Evolutionary conservation across 2,797 vertebrate genomes (phyloP), one percentile per base, ranked within the genome.

Genomic region (Gephyroberyx darwinii): DNA sequence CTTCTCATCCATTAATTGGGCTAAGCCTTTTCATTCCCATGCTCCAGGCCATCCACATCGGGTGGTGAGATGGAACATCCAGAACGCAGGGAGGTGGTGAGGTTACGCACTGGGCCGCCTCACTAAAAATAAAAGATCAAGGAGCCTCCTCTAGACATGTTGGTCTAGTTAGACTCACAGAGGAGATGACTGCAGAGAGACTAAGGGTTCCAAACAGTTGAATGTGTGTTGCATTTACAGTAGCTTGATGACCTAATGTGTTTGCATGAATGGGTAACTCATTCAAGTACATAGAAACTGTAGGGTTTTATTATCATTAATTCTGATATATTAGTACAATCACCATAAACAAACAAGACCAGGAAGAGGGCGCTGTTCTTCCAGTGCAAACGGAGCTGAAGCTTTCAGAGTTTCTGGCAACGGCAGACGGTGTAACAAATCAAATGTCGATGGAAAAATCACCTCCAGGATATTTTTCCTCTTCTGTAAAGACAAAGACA

Each of bases 61-160:
- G 37, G 78, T 76, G 77, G 77, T 63, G 56, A 72, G 82, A 69
- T 81, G 71, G 67, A 63, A 54, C 7, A 41, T 64, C 13, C 52
- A 8, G 80, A 78, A 73, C 19, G 20, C 35, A 72, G 84, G 77
- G 71, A 62, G 76, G 69, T 58, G 73, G 72, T 82, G 78, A 84
- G 85, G 84, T 85, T 84, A 65, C 7, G 30, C 62, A 75, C 65
- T 64, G 20, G 56, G 75, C 73, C 9, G 64, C 69, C 19, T 16
- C 60, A 50, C 83, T 88, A 85, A 87, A 88, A 88, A 89, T 90
- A 88, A 74, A 90, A 89, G 71, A 86, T 89, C 78, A 90, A 91
- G 85, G 68, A 65, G 75, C 50, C 41, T 79, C 55, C n/a, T 76
- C 12, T 45, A 81, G 86, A 85, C 82, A 87, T 82, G 74, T 47